Conservation (phyloP, 2,888 invertebrate genomes). For the Sturmia bella region DNA sequence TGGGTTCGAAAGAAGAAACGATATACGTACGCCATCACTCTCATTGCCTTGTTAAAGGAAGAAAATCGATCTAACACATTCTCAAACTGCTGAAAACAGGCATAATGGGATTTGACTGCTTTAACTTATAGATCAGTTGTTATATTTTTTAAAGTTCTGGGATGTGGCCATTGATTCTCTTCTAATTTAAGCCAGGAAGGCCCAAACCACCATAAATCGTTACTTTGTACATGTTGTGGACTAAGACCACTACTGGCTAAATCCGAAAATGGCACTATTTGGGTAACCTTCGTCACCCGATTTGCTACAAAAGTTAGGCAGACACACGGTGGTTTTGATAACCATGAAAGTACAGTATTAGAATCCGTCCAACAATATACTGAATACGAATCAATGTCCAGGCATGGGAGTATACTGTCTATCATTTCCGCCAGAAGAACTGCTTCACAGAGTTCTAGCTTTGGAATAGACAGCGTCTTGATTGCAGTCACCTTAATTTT, state of each 20-base stretch:
- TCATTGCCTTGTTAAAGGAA: slow-evolving; percentile 19
- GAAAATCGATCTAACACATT: slow-evolving; percentile 31
- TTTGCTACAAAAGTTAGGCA: slow-evolving; percentile 45
- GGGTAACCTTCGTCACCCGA: slow-evolving; percentile 37
- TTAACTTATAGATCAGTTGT: slow-evolving; percentile 21
- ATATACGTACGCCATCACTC: slow-evolving; percentile 33
- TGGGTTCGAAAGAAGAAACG: slow-evolving; percentile 31
- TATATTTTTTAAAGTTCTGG: not conserved
- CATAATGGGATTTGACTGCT: not conserved
- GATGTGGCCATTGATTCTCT: too few relatives aligned
- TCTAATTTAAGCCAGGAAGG: slow-evolving; percentile 33
- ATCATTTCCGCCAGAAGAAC: slow-evolving; percentile 14
- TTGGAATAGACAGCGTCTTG: slow-evolving; percentile 31
- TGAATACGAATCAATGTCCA: not conserved
- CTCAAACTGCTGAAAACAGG: not conserved
- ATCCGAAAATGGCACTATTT: not conserved
- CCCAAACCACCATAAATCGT: slow-evolving; percentile 42
- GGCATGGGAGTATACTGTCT: not conserved
- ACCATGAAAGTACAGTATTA: slow-evolving; percentile 17
- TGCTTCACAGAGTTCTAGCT: slow-evolving; percentile 28
- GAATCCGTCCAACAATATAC: slow-evolving; percentile 39
- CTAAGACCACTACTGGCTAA: slow-evolving; percentile 35
- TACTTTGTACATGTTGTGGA: slow-evolving; percentile 28
- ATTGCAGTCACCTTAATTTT: slow-evolving; percentile 10
- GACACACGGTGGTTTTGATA: slow-evolving; percentile 21